Percentiles rank a stretch among this genome's conserved stretches.
These are phyloP conservation scores for crab-eating macaque (Macaca fascicularis) DNA, from an alignment of 2,113 vertebrate species.

Conservation along the genomic window T2T-MFA8v1.1 NC_088377.1:156001001-156001500, in stretches of 20 bases:
- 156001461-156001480: background rate
- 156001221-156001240: background rate
- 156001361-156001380: background rate
- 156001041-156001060: background rate
- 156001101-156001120: background rate
- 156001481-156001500: background rate
- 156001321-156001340: background rate
- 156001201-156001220: constrained; percentile 22
- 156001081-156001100: background rate
- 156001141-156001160: background rate
- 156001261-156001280: background rate
- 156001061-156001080: background rate
- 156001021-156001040: background rate
- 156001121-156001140: constrained; percentile 11
- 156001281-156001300: background rate
- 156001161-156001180: constrained; percentile 24
- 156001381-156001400: background rate
- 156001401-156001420: background rate
- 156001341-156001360: background rate
- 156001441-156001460: background rate
- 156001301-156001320: background rate
- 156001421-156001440: background rate
- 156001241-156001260: background rate
- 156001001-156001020: background rate
- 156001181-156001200: background rate